A percentile compares a stretch with the other conserved stretches of the same genome.
These are phyloP conservation scores for Drosophila aff. DNA, from an alignment of 1,140 invertebrate species.

Conservation along the genomic window DNA sequence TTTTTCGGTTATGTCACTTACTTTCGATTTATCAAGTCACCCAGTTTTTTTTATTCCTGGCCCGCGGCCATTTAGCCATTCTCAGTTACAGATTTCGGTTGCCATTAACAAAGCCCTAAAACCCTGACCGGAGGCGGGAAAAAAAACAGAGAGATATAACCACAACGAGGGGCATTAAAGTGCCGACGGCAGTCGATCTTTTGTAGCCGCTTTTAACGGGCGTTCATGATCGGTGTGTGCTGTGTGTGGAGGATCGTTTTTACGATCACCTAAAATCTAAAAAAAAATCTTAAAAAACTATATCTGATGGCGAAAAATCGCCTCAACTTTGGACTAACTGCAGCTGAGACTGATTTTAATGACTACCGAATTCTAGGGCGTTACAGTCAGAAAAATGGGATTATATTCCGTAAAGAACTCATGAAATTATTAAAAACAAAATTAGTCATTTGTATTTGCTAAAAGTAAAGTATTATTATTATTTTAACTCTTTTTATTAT, in stretches of 20 bases:
- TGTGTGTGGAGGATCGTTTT: constrained; percentile 39
- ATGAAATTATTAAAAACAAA: no score
- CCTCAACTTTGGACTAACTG: constrained; percentile 29
- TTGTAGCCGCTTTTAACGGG: constrained; percentile 74
- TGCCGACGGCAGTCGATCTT: constrained; percentile 66
- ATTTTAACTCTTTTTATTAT: no score
- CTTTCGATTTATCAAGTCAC: constrained; percentile 47
- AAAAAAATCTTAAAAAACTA: not conserved
- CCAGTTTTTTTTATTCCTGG: constrained; percentile 23
- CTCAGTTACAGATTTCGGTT: constrained; percentile 38
- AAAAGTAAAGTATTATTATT: no score
- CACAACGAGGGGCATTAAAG: constrained; percentile 51
- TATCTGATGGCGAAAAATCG: constrained; percentile 40
- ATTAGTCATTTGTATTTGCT: no score
- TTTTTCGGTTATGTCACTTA: constrained; percentile 50
- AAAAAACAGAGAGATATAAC: constrained; percentile 36
- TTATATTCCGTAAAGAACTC: no score
- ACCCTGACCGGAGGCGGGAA: constrained; percentile 27
- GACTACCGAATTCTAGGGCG: constrained; percentile 73
- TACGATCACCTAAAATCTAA: constrained; percentile 50
- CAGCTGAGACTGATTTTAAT: constrained; percentile 47
- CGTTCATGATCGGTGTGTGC: constrained; percentile 59
- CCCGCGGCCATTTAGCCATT: constrained; percentile 44
- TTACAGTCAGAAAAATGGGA: constrained; percentile 5
- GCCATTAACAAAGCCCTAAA: constrained; percentile 39